phyloP scores from a whole-genome alignment of 2,113 vertebrate genomes.

The Varanus komodoensis region DNA sequence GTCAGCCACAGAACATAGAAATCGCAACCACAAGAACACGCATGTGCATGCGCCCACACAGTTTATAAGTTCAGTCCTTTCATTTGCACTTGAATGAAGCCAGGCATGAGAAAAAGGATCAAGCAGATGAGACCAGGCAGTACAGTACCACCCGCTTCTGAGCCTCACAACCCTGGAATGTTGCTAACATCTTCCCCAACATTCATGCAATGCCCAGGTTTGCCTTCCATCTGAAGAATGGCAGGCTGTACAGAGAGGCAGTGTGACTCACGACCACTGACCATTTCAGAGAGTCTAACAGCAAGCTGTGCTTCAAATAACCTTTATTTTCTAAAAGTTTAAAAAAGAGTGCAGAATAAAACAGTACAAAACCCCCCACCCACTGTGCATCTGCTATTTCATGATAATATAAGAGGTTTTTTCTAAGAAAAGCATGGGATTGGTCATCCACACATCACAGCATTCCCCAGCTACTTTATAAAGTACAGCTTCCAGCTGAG shows the following conservation, averaged over 20 bases:
- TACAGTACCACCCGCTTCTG: too few species aligned
- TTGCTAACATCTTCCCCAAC: too few species aligned
- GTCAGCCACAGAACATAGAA: too few species aligned
- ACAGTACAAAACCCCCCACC: not conserved
- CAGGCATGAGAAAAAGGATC: too few species aligned
- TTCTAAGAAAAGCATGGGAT: conserved; percentile 27
- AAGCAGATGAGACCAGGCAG: too few species aligned
- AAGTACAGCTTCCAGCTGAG: conserved; percentile 37
- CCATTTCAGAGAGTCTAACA: not conserved
- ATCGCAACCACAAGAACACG: too few species aligned
- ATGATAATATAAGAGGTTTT: conserved; percentile 2
- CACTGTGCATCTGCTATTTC: conserved; percentile 27
- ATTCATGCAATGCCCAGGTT: not conserved
- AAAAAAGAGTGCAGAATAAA: conserved; percentile 9
- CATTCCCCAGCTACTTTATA: conserved; percentile 34
- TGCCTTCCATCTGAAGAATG: not conserved
- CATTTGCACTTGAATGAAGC: too few species aligned
- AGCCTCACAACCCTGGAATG: too few species aligned
- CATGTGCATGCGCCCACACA: too few species aligned
- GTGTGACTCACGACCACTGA: too few species aligned
- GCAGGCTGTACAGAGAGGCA: not conserved
- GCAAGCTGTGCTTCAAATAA: not conserved
- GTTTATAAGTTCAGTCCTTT: too few species aligned
- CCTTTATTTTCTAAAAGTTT: conserved; percentile 16
- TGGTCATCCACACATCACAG: conserved; percentile 32